Evolutionary conservation across 1,140 invertebrate genomes (phyloP), one percentile per base, ranked within the genome.

Genomic region (Bombus confusus): DNA sequence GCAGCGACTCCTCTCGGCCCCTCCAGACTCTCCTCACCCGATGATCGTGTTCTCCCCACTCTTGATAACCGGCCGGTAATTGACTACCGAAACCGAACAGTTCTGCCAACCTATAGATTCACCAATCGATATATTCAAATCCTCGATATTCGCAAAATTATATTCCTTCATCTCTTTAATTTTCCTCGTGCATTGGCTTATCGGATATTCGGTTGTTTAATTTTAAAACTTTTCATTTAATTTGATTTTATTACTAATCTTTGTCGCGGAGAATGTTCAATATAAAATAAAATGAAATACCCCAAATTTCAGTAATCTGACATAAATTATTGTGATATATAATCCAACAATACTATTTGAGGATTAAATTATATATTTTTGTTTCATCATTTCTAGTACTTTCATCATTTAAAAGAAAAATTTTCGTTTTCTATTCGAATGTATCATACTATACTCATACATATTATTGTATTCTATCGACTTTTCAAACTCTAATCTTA

Each of bases 61-160:
- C 69, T 66, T 28, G 31, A 66, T 74, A 52, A 57, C 78, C 37
- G 57, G 43, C 57, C 31, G 57, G 81, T 83, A 77, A 86, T 85
- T 85, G 86, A 79, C 86, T 78, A 47, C 57, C 75, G n/a, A 43
- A 5, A 47, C 57, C 75, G 22, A 43, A 5, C 86, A 87, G 47
- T 72, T 22, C 18, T 73, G n/a, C 86, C 86, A 87, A 87, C 75
- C 18, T 22, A 13, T 47, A 8, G n/a, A n/a, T 43, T 22, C 22
- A 8, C 22, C 41, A 25, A 57, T 39, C 57, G 64, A 77, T 6
- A 78, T 25, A 62, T 74, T 71, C 22, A 73, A 39, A 66, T 66
- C 15, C 13, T 80, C 39, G 57, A 41, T 75, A 41, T 41, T 74
- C 15, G 13, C n/a, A 13, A 62, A 72, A 59, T 39, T 62, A 12